phyloP scores from a whole-genome alignment of 2,888 invertebrate genomes.

The Spisula subtruncata region DNA sequence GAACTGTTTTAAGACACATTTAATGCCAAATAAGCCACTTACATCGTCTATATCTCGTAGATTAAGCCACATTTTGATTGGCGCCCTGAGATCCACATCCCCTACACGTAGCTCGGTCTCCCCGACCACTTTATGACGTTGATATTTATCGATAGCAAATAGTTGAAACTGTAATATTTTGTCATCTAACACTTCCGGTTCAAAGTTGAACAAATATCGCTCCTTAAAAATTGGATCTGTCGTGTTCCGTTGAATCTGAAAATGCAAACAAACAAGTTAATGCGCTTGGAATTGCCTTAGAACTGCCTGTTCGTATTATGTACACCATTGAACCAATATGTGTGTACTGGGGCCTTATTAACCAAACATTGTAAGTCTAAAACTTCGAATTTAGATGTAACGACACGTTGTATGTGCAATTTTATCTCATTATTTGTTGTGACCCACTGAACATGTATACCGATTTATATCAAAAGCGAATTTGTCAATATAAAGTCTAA shows the following conservation, averaged over 20 bases:
- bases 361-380: too few species aligned
- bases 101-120: slow-evolving; percentile 92
- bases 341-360: too few species aligned
- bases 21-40: slow-evolving; percentile 73
- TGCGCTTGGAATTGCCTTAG: too few species aligned
- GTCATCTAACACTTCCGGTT: slow-evolving; percentile 90
- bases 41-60: slow-evolving; percentile 92
- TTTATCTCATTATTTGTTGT: too few species aligned
- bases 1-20: too few species aligned
- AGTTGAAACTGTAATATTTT: slow-evolving; percentile 91
- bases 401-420: too few species aligned
- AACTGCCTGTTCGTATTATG: too few species aligned
- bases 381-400: too few species aligned
- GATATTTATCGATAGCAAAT: slow-evolving; percentile 90
- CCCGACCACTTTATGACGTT: slow-evolving; percentile 86
- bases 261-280: slow-evolving; percentile 31
- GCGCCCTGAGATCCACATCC: slow-evolving; percentile 91
- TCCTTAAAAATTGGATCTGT: slow-evolving; percentile 93
- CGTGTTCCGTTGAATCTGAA: slow-evolving; percentile 91
- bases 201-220: slow-evolving; percentile 91
- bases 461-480: too few species aligned
- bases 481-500: too few species aligned
- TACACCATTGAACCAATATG: too few species aligned
- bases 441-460: too few species aligned
- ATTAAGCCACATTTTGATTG: slow-evolving; percentile 93